phyloP scores from a whole-genome alignment of 2,888 invertebrate species.

The Saturnia pavonia region DNA sequence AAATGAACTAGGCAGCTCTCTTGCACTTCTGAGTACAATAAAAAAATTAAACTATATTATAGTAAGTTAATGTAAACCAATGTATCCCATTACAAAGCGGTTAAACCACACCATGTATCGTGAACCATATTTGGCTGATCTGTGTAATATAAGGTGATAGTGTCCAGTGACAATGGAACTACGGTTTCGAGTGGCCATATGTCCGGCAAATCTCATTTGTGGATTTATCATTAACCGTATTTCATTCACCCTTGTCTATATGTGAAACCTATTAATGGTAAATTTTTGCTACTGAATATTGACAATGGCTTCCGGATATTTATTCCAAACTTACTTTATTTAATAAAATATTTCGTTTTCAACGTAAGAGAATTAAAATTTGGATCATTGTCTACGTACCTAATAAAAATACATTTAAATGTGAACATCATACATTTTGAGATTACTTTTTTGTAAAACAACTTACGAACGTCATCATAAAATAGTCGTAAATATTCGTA shows the following conservation, averaged over 20 bases:
- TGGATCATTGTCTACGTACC: neutral
- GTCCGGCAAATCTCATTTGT: conserved; percentile 81
- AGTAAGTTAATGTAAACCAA: neutral
- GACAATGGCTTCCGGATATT: conserved; percentile 68
- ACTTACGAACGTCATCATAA: neutral
- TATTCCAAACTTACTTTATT: conserved; percentile 58
- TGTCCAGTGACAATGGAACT: conserved; percentile 74
- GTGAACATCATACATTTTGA: neutral
- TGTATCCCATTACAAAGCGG: neutral
- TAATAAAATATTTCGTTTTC: conserved; percentile 32
- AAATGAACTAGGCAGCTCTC: neutral
- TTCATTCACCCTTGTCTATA: conserved; percentile 75
- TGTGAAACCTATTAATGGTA: conserved; percentile 75
- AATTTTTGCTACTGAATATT: conserved; percentile 73
- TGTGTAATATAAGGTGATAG: conserved; percentile 76
- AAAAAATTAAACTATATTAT: neutral
- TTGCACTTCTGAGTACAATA: neutral
- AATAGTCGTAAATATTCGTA: too few species aligned
- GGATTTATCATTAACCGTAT: conserved; percentile 82
- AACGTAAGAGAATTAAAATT: neutral
- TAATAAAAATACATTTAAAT: neutral
- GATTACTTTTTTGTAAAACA: neutral
- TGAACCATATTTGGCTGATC: conserved; percentile 59
- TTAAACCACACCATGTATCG: conserved; percentile 16
- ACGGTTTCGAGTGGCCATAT: conserved; percentile 77